phyloP scores from a whole-genome alignment of 2,888 invertebrate genomes.

The Tortrix viridana region DNA sequence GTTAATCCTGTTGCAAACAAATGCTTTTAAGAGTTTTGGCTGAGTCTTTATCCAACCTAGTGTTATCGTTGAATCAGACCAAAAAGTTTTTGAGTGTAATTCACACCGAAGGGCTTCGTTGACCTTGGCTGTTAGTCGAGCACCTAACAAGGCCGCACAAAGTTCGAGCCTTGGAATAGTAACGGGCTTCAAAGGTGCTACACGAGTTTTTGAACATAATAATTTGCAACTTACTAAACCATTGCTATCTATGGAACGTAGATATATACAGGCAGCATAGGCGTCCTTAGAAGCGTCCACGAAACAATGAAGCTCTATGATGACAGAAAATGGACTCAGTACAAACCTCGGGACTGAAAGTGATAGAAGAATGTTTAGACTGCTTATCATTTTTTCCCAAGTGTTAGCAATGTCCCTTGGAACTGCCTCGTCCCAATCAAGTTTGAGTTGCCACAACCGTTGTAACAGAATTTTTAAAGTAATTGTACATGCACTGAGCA shows the following conservation, averaged over 20 bases:
- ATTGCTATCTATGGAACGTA: background rate
- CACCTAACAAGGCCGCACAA: conserved; percentile 14
- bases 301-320: conserved; percentile 5
- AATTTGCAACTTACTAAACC: background rate
- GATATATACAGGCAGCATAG: conserved; percentile 7
- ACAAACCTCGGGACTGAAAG: conserved; percentile 6
- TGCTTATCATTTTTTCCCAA: background rate
- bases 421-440: conserved; percentile 9
- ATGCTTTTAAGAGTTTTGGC: conserved; percentile 38
- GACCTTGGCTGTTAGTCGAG: conserved; percentile 33
- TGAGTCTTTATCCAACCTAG: conserved; percentile 39
- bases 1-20: conserved; percentile 39
- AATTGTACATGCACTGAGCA: conserved; percentile 3
- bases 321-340: background rate
- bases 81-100: conserved; percentile 12
- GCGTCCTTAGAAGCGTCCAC: conserved; percentile 10
- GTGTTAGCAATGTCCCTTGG: background rate
- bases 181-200: conserved; percentile 8
- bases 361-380: background rate
- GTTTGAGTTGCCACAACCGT: background rate
- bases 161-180: conserved; percentile 11
- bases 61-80: conserved; percentile 39
- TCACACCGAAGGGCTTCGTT: conserved; percentile 15
- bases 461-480: conserved; percentile 4
- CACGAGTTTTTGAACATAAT: conserved; percentile 10